Conservation (phyloP, 2,797 vertebrate species). For the Artibeus jamaicensis region DNA sequence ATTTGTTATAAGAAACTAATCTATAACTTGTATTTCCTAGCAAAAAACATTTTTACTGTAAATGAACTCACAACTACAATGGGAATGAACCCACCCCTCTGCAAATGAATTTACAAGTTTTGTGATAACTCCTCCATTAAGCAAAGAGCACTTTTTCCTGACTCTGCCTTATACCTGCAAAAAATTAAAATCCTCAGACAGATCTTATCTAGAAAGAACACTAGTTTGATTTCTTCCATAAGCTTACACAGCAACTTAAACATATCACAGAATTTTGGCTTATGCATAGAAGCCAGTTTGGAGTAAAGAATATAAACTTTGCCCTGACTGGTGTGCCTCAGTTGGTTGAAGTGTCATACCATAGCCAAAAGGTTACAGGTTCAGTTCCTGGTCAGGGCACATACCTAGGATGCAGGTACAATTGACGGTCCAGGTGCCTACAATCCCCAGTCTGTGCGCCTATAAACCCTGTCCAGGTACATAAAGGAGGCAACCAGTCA, state of each 20-base stretch:
- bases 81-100: not conserved
- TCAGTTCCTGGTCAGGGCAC: not conserved
- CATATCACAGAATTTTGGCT: not conserved
- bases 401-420: not conserved
- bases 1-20: not conserved
- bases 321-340: not conserved
- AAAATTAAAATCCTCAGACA: not conserved
- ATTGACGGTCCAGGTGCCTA: not conserved
- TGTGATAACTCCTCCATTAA: conserved; percentile 7
- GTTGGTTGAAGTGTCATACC: not conserved
- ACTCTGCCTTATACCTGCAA: not conserved
- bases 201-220: not conserved
- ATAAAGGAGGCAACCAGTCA: not conserved
- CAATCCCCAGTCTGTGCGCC: not conserved
- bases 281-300: not conserved
- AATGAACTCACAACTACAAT: not conserved
- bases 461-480: not conserved
- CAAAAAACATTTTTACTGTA: not conserved
- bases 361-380: not conserved
- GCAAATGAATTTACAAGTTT: conserved; percentile 10
- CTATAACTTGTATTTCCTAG: not conserved
- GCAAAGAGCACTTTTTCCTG: not conserved
- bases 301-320: not conserved
- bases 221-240: not conserved
- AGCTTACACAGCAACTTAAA: not conserved